These are phyloP conservation scores for Uloborus plumipes DNA, from an alignment of 2,888 invertebrate species.

Conservation along the genomic window DNA sequence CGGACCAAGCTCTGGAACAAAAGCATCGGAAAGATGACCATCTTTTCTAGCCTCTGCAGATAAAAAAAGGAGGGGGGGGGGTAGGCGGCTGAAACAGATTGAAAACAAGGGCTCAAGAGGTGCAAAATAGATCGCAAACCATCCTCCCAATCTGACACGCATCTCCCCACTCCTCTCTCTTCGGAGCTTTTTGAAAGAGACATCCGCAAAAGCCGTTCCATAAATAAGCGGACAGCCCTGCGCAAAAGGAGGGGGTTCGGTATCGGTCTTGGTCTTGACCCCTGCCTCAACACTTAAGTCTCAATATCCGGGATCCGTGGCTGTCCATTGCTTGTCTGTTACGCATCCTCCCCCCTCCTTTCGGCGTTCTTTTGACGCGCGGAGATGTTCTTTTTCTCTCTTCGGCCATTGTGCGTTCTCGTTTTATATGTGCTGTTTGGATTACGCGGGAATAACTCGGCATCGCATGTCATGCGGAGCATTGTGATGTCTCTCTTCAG, in stretches of 20 bases:
- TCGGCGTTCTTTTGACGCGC: slow-evolving; percentile 2
- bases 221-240: slow-evolving; percentile 9
- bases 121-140: slow-evolving; percentile 38
- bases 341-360: not conserved
- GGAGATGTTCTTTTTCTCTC: no score
- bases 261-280: slow-evolving; percentile 22
- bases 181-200: not conserved
- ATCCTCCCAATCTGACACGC: slow-evolving; percentile 27
- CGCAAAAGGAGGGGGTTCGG: slow-evolving; percentile 12
- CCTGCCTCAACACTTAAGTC: slow-evolving; percentile 21
- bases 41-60: no score
- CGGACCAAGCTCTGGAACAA: no score
- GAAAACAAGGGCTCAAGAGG: not conserved
- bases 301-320: slow-evolving; percentile 46
- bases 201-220: not conserved
- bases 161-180: slow-evolving; percentile 24
- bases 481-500: no score
- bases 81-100: no score
- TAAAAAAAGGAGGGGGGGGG: no score
- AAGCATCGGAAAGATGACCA: no score
- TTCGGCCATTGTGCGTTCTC: no score
- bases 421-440: no score
- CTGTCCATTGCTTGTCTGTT: slow-evolving; percentile 31
- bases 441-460: no score
- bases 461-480: no score